phyloP scores from a whole-genome alignment of 2,888 invertebrate genomes.

The Meiosimyza platycephala region DNA sequence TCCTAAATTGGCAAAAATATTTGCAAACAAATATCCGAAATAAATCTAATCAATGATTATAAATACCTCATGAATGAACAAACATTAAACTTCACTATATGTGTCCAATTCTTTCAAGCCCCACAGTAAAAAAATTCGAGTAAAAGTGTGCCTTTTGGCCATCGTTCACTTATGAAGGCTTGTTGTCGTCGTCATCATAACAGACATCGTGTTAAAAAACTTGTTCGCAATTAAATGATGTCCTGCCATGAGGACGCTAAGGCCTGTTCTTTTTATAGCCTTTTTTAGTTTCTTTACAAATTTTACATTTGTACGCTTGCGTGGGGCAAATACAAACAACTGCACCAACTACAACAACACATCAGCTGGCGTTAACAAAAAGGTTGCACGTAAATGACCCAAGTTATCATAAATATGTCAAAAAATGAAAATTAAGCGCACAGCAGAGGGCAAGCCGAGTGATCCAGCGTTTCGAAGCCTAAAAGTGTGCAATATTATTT shows the following conservation, averaged over 20 bases:
- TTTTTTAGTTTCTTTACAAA: conserved; percentile 18
- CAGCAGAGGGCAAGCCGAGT: conserved; percentile 47
- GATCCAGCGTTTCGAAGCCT: conserved; percentile 1
- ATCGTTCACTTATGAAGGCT: not conserved
- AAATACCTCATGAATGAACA: no score
- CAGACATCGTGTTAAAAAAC: conserved; percentile 64
- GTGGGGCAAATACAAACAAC: conserved; percentile 35
- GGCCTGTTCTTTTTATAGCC: not conserved
- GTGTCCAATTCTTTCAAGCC: no score
- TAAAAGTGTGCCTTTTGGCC: conserved; percentile 12
- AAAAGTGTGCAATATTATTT: conserved; percentile 42
- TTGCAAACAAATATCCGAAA: no score
- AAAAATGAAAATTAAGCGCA: conserved; percentile 64
- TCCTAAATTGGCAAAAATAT: no score
- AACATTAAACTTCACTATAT: no score
- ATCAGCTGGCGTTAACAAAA: conserved; percentile 62
- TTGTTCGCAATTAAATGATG: conserved; percentile 66
- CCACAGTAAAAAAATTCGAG: no score
- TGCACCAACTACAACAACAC: conserved; percentile 8
- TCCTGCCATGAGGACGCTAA: conserved; percentile 59
- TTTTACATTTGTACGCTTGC: conserved; percentile 40
- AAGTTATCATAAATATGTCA: conserved; percentile 67
- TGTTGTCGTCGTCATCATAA: conserved; percentile 1
- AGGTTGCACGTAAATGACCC: conserved; percentile 67
- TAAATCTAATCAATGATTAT: no score